Evolutionary conservation across 2,113 vertebrate species (phyloP), one percentile per base, ranked within the genome.

Genomic region (Apaloderma vittatum): DNA sequence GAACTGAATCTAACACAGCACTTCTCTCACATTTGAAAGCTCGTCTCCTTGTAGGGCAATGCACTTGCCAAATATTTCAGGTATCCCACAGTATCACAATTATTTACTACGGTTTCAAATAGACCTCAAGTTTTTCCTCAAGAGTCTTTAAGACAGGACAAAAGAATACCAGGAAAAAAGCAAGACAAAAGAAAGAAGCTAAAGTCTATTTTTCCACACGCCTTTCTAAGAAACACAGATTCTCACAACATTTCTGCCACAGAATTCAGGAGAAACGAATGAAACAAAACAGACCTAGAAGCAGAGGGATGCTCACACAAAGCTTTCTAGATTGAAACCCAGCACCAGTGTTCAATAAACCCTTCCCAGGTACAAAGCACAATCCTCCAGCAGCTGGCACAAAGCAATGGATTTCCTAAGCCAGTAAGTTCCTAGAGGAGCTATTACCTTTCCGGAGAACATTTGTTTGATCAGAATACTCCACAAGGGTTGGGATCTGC

Each of bases 401-500:
- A 61, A 62, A 83, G 24, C 43, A 26, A 34, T 23, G 12, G 30
- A 57, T 90, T 77, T 66, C 58, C 36, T 22, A 59, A 66, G 66
- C 20, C 73, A 85, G 10, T 46, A 76, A 76, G 40, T 21, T 74
- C 37, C 24, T 58, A 46, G 1, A 46, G 37, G 70, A 95, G 24
- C 45, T 51, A 58, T 94, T 98, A 99, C 99, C 99, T 98, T 98
- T 98, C 67, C 99, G 98, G 43, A 99, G 98, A 84, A 99, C 52
- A 45, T 98, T 97, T 1, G 99, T 99, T 97, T 99, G 99, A 93
- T 99, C 99, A 2, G 99, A 99, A 93, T 98, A 99, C 88, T 99
- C 98, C 93, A 99, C 98, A 36, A 98, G 98, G 1, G 98, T 98
- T 7, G 99, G 99, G 90, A 99, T 99, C 97, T 99, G 99, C 95